phyloP scores from a whole-genome alignment of 2,113 vertebrate genomes.

The Zosterops borbonicus region DNA sequence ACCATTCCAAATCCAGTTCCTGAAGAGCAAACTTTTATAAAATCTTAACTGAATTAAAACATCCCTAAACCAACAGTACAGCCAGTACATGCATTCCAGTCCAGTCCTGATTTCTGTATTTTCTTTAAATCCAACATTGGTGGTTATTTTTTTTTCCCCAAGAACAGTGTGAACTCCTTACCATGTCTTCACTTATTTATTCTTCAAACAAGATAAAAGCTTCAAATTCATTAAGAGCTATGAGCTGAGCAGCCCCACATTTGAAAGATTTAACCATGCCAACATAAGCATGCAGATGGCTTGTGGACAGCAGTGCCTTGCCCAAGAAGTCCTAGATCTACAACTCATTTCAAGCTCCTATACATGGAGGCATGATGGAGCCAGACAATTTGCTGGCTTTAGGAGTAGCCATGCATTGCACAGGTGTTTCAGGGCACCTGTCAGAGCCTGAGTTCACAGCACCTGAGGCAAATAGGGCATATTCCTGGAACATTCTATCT shows the following conservation, averaged over 20 bases:
- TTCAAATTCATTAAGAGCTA: background rate
- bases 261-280: background rate
- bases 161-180: background rate
- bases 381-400: background rate
- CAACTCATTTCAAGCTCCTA: background rate
- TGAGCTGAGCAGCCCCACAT: background rate
- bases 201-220: background rate
- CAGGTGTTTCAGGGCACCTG: background rate
- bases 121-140: background rate
- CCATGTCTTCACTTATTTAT: background rate
- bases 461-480: background rate
- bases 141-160: background rate
- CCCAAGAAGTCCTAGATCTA: background rate
- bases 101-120: background rate
- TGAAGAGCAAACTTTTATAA: background rate
- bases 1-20: background rate
- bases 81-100: background rate
- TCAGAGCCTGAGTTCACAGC: background rate
- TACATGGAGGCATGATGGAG: background rate
- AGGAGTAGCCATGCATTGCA: background rate
- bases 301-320: rapidly evolving
- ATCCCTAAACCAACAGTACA: background rate
- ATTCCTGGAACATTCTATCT: background rate
- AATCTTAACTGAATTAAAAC: background rate
- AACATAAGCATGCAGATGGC: background rate